phyloP scores from a whole-genome alignment of 2,113 vertebrate genomes.

The Labeo catla region DNA sequence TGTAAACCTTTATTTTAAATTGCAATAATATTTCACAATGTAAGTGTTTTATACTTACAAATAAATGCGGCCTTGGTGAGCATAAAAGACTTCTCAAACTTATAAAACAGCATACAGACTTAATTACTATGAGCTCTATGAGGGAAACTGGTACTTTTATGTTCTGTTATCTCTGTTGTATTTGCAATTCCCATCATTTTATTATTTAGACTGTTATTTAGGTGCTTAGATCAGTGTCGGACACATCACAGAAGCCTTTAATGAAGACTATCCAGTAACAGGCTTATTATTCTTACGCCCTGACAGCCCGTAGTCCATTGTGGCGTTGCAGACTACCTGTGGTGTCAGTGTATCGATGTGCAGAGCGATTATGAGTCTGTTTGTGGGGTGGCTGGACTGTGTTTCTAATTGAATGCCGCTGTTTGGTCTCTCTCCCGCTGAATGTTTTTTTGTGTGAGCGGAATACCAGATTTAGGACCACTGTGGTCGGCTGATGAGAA shows the following conservation, averaged over 20 bases:
- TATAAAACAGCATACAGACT: background rate
- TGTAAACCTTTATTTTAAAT: background rate
- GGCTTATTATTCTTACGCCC: conserved; percentile 18
- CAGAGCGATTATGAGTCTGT: conserved; percentile 24
- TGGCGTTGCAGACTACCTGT: background rate
- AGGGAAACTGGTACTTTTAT: background rate
- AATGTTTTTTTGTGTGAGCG: conserved; percentile 39
- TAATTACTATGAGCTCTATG: background rate
- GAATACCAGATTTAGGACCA: conserved; percentile 43
- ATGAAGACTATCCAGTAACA: conserved; percentile 9
- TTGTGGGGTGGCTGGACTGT: conserved; percentile 10
- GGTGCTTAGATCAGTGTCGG: background rate
- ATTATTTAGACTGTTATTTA: background rate
- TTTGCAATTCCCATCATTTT: background rate
- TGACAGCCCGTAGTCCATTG: conserved; percentile 17
- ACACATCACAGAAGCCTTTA: conserved; percentile 26
- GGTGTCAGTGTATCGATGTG: conserved; percentile 28
- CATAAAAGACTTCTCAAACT: background rate
- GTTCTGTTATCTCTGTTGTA: conserved; percentile 9
- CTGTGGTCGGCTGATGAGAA: background rate
- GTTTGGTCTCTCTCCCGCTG: conserved; percentile 37
- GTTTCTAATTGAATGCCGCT: conserved; percentile 49
- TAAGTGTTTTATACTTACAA: background rate
- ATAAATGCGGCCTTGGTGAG: background rate
- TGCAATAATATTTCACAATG: background rate